phyloP scores from a whole-genome alignment of 2,797 vertebrate genomes.

The Pagetopsis macropterus region DNA sequence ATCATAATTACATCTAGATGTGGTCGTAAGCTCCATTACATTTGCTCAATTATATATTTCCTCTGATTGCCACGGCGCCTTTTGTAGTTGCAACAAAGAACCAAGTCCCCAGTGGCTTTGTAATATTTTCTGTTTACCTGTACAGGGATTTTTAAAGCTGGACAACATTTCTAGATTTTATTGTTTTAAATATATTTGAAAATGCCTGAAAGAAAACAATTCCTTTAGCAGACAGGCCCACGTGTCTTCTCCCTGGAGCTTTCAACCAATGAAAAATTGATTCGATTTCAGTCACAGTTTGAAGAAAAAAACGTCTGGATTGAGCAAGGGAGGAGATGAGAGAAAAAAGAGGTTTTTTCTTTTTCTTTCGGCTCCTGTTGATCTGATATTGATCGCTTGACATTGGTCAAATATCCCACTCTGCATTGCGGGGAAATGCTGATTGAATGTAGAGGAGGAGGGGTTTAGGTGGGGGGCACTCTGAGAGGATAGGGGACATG shows the following conservation, averaged over 20 bases:
- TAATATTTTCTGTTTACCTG: conserved; percentile 6
- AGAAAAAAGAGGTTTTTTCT: conserved; percentile 11
- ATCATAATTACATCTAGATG: conserved; percentile 66
- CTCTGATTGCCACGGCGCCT: conserved; percentile 30
- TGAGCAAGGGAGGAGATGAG: conserved; percentile 36
- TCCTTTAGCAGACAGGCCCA: conserved; percentile 13
- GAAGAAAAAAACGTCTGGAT: conserved; percentile 53
- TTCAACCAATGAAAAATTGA: conserved; percentile 72
- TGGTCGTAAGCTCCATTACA: conserved; percentile 49
- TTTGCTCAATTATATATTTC: conserved; percentile 63
- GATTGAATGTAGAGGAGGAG: conserved; percentile 25
- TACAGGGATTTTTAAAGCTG: conserved; percentile 22
- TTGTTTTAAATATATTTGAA: conserved; percentile 13
- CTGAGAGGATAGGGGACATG: conserved; percentile 44
- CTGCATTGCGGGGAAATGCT: conserved; percentile 60
- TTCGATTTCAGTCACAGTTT: conserved; percentile 73
- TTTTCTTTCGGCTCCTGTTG: conserved; percentile 61
- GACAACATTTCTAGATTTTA: conserved; percentile 13
- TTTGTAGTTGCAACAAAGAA: conserved; percentile 38
- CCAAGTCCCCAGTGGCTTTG: conserved; percentile 33
- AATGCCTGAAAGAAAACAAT: conserved; percentile 14
- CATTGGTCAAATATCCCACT: conserved; percentile 74
- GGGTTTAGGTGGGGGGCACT: neutral
- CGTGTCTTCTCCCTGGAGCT: conserved; percentile 42
- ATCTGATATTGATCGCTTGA: conserved; percentile 75